Percentiles rank a stretch among this genome's conserved stretches.
These are phyloP conservation scores for Heptranchias perlo DNA, from an alignment of 2,113 vertebrate genomes.

Conservation along the genomic window DNA sequence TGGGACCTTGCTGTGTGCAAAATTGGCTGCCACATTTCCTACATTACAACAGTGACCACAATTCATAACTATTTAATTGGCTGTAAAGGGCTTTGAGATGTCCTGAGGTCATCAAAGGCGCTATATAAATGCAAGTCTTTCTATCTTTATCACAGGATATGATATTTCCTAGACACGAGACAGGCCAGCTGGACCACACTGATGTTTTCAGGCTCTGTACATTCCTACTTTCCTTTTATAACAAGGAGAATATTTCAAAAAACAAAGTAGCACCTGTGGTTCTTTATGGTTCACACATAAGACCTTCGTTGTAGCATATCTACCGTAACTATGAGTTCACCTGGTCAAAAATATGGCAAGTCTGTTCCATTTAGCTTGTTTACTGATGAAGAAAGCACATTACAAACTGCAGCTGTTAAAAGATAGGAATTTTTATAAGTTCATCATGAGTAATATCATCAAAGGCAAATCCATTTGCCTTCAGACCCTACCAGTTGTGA, in stretches of 20 bases:
- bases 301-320: background rate
- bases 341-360: background rate
- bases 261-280: background rate
- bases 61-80: background rate
- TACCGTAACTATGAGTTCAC: background rate
- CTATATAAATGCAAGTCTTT: background rate
- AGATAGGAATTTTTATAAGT: slow-evolving; percentile 12
- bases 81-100: background rate
- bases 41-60: background rate
- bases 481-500: slow-evolving; percentile 19
- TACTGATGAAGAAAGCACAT: slow-evolving; percentile 10
- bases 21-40: background rate
- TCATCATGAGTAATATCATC: background rate
- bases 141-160: background rate
- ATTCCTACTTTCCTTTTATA: background rate
- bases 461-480: slow-evolving; percentile 14
- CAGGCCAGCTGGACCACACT: background rate
- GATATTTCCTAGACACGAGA: background rate
- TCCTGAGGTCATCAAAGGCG: background rate
- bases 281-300: background rate
- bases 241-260: background rate
- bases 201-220: background rate
- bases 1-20: background rate
- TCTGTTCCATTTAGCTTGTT: background rate
- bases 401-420: background rate